Evolutionary conservation across 2,888 invertebrate genomes (phyloP).

Genomic region (Bombylius major): DNA sequence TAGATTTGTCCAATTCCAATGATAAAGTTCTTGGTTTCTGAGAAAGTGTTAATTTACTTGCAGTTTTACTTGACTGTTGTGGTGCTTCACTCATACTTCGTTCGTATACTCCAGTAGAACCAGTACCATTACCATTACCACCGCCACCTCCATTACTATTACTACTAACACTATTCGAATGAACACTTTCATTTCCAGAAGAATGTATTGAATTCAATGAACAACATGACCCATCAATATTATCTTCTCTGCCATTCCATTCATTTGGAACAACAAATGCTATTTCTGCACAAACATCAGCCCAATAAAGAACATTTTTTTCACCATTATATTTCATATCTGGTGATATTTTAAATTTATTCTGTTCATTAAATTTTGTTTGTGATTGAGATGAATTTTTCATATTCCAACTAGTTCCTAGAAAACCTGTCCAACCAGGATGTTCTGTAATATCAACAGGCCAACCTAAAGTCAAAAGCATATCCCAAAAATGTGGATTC

Average conservation of each 20-base stretch:
- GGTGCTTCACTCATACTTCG: conserved; percentile 41
- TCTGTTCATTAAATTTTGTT: conserved; percentile 33
- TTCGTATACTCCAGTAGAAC: conserved; percentile 29
- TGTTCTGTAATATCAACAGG: conserved; percentile 74
- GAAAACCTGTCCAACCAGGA: conserved; percentile 90
- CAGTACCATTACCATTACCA: conserved; percentile 18
- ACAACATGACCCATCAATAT: conserved; percentile 39
- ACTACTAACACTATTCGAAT: conserved; percentile 14
- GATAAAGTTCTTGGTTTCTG: conserved; percentile 57
- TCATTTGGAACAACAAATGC: conserved; percentile 83
- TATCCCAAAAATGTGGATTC: conserved; percentile 45
- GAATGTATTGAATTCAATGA: conserved; percentile 25
- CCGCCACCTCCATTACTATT: conserved; percentile 11
- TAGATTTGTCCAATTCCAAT: conserved; percentile 45
- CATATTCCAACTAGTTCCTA: conserved; percentile 71
- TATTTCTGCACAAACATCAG: conserved; percentile 86
- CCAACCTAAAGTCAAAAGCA: conserved; percentile 68
- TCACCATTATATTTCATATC: conserved; percentile 72
- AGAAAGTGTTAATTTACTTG: conserved; percentile 24
- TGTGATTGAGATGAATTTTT: conserved; percentile 6
- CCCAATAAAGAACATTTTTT: conserved; percentile 84
- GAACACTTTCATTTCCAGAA: conserved; percentile 19
- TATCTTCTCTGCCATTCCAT: conserved; percentile 38
- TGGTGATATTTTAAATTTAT: conserved; percentile 1
- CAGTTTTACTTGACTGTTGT: neutral